Evolutionary conservation across 2,113 vertebrate species (phyloP), one percentile per base, ranked within the genome.

Genomic region (Corythaixoides concolor): DNA sequence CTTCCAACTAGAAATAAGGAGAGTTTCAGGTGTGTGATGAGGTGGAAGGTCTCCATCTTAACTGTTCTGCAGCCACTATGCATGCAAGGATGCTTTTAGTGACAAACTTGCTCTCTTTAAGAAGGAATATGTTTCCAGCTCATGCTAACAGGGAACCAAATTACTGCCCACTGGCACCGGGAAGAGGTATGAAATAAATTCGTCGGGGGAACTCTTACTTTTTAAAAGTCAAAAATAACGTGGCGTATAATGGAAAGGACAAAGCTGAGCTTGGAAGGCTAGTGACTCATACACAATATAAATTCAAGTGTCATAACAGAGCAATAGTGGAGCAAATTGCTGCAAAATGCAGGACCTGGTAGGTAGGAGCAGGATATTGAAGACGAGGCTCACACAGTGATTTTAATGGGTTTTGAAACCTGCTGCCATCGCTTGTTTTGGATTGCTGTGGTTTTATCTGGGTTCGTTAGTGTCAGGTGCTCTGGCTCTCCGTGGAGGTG

Each of bases 321-420:
- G 84, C 87, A 79, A 39, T 62, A 87, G 77, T 7, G n/a, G 67
- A 92, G 70, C 55, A 96, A 96, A 92, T 92, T 91, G 84, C 92
- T 89, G 62, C 62, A 93, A 87, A 93, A 87, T 24, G 74, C 33
- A 73, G 74, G 77, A 87, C 30, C n/a, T 72, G 21, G 66, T 68
- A 89, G 72, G 86, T 22, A 94, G 69, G 94, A 93, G 92, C 89
- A 87, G 77, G 90, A 45, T 81, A 73, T 30, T 45, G 80, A 91
- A 92, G 70, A 85, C 6, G 10, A 92, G 93, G 69, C 58, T 85
- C 50, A 26, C 30, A 53, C 12, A 78, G 84, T 85, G 92, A 90
- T 89, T 92, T 86, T 96, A 95, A 89, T 84, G 73, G 50, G 58
- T 72, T 96, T 87, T 85, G 89, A 95, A 97, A 91, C 58, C 49